Evolutionary conservation across 2,888 invertebrate species (phyloP), one percentile per base, ranked within the genome.

Genomic region (Tenodera sinensis): DNA sequence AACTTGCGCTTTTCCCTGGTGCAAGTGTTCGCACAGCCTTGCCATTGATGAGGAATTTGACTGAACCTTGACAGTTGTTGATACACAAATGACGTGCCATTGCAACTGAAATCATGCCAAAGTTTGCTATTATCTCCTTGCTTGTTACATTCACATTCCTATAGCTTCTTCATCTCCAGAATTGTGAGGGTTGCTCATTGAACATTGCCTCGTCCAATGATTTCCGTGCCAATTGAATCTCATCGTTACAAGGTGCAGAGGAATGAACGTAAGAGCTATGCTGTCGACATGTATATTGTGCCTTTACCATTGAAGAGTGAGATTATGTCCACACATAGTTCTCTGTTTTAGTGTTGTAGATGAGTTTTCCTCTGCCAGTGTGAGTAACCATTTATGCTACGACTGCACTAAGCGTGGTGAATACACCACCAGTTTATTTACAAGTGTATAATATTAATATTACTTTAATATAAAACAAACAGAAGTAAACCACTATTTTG

Each of bases 401-500:
- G 14, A 71, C 88, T 88, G 83, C 83, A 34, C 34, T 25, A 71
- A 71, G 54, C 14, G 20, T 71, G 54, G 54, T 71, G 25, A 88
- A n/a, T 28, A 27, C 28, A 30, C 30, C n/a, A 47, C 42, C 9
- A 93, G 93, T 92, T 93, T 93, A 93, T 93, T 93, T 93, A 93
- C 93, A 93, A 92, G 92, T 93, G 93, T 93, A 93, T 93, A 93
- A 93, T 93, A 92, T 93, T 92, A 92, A 92, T 81, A 89, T 85
- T 88, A 84, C 84, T 83, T 85, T 89, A 85, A 81, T 89, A 88
- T 47, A 83, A 83, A 88, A 87, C 28, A 30, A 93, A 93, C 71
- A 71, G 54, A 71, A 71, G 54, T 71, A 71, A 71, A 71, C 20
- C 54, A 71, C 92, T 93, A 93, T 93, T 93, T 93, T 93, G 93